A percentile compares a stretch with the other conserved stretches of the same genome.
Conservation (phyloP, 2,888 invertebrate genomes). For the Orchesella flavescens region DNA sequence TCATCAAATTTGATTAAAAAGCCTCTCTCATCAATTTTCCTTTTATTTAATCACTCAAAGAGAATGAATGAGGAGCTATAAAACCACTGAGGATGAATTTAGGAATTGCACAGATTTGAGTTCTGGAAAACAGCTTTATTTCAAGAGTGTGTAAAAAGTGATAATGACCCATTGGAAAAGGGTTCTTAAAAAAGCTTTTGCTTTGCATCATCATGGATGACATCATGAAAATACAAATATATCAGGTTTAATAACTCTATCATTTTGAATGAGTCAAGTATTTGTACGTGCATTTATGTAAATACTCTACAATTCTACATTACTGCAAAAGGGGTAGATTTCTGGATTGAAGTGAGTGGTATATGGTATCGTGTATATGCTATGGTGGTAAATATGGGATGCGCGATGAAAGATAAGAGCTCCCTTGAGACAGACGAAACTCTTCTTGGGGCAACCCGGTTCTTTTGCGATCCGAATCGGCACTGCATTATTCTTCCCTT, state of each 20-base stretch:
- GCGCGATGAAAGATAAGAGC: slow-evolving; percentile 64
- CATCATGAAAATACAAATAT: background rate
- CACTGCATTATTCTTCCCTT: slow-evolving; percentile 25
- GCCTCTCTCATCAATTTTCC: background rate
- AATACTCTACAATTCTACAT: background rate
- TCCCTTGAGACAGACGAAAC: slow-evolving; percentile 53
- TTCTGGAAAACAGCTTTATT: too few relatives aligned
- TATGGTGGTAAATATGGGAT: background rate
- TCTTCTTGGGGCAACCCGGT: slow-evolving; percentile 45
- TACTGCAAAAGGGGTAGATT: background rate
- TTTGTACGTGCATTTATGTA: background rate
- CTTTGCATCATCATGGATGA: too few relatives aligned
- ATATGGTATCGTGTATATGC: too few relatives aligned
- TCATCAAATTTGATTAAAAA: slow-evolving; percentile 19
- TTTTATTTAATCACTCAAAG: slow-evolving; percentile 9
- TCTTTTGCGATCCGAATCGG: background rate
- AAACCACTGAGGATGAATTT: background rate
- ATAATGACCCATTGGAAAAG: too few relatives aligned
- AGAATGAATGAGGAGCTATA: background rate
- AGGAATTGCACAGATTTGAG: too few relatives aligned
- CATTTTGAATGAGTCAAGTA: slow-evolving; percentile 10
- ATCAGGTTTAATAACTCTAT: slow-evolving; percentile 10
- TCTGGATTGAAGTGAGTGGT: slow-evolving; percentile 10
- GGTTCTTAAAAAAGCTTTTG: too few relatives aligned
- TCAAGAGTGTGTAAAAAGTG: too few relatives aligned